A percentile compares a stretch with the other conserved stretches of the same genome.
Evolutionary conservation across 2,797 vertebrate species (phyloP).

Genomic region (Oreonectes daqikongensis): DNA sequence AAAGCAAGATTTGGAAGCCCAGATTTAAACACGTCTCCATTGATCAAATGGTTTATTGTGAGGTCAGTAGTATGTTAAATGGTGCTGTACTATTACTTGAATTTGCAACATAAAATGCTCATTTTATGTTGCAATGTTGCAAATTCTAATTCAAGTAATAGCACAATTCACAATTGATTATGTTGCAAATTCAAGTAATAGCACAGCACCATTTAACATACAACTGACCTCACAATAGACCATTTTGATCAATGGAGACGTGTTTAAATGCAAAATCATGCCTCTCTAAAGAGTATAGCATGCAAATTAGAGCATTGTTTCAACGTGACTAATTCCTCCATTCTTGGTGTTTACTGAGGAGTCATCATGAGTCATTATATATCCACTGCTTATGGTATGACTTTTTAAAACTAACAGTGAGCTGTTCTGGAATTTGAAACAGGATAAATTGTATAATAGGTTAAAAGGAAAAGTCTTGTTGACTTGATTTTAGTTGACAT

Average conservation of each 20-base stretch:
- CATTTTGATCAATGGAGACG: slow-evolving; percentile 1
- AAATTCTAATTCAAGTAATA: no score
- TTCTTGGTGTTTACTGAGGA: slow-evolving; percentile 13
- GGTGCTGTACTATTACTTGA: no score
- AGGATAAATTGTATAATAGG: not conserved
- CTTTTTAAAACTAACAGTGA: not conserved
- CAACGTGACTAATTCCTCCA: slow-evolving; percentile 2
- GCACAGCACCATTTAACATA: slow-evolving; percentile 14
- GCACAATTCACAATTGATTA: no score
- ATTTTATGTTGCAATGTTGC: no score
- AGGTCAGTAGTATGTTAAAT: slow-evolving; percentile 8
- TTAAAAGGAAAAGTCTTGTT: not conserved
- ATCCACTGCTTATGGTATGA: not conserved
- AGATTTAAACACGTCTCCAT: no score
- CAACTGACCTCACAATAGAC: slow-evolving; percentile 4
- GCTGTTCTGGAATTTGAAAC: not conserved
- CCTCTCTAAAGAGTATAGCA: not conserved
- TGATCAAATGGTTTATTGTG: no score
- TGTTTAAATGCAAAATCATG: slow-evolving; percentile 13
- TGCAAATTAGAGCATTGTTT: slow-evolving; percentile 6
- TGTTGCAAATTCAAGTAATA: slow-evolving; percentile 49
- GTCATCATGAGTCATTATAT: slow-evolving; percentile 23
- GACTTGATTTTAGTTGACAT: not conserved
- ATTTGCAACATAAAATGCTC: no score
- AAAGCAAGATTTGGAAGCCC: slow-evolving; percentile 14